Conservation (phyloP, 2,113 vertebrate genomes). For the Symphodus melops region DNA sequence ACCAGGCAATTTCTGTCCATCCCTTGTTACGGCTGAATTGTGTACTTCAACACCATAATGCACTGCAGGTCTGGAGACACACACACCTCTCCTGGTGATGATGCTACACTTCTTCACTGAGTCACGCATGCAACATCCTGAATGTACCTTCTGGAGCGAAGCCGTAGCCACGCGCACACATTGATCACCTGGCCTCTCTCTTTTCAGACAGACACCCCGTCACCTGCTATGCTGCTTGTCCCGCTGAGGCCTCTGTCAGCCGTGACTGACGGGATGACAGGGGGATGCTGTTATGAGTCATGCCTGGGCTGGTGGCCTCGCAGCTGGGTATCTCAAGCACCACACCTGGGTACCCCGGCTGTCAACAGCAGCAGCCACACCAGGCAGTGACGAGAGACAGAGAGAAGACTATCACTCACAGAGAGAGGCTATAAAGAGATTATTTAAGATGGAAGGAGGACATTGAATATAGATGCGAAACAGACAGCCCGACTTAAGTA, state of each 20-base stretch:
- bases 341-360: conserved; percentile 80
- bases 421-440: conserved; percentile 27
- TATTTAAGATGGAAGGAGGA: conserved; percentile 20
- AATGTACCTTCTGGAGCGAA: conserved; percentile 7
- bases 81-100: conserved; percentile 38
- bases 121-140: conserved; percentile 38
- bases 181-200: conserved; percentile 35
- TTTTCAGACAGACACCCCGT: conserved; percentile 49
- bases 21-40: conserved; percentile 30
- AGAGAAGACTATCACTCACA: conserved; percentile 40
- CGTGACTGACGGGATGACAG: conserved; percentile 82
- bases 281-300: conserved; percentile 70
- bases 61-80: conserved; percentile 25
- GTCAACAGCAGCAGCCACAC: conserved; percentile 52
- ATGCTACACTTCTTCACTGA: conserved; percentile 49
- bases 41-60: conserved; percentile 47
- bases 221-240: conserved; percentile 51
- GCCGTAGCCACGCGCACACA: conserved; percentile 14
- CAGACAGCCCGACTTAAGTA: conserved; percentile 23
- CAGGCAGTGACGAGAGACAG: conserved; percentile 25
- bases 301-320: conserved; percentile 75
- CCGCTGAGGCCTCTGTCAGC: conserved; percentile 76
- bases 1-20: conserved; percentile 50
- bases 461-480: conserved; percentile 41
- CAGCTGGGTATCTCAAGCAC: conserved; percentile 78